Evolutionary conservation across 1,140 invertebrate species (phyloP).

Genomic region (Cotesia typhae): DNA sequence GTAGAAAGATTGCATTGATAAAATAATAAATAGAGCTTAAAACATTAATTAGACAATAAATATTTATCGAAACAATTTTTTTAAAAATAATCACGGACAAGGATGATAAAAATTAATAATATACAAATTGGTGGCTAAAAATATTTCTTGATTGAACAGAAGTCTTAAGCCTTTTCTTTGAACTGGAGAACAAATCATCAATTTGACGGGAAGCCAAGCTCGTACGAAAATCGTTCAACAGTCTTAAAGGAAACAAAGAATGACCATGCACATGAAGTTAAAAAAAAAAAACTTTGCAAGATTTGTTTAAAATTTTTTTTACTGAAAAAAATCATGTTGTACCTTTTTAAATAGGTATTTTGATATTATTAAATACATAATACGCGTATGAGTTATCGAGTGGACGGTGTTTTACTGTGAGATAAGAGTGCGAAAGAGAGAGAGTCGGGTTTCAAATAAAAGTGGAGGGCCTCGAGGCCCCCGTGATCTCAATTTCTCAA

Average conservation of each 20-base stretch:
- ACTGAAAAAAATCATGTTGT: neutral
- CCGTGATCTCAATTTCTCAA: slow-evolving; percentile 13
- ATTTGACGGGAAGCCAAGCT: slow-evolving; percentile 31
- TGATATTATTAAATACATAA: neutral
- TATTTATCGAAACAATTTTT: too few relatives aligned
- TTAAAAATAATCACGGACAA: too few relatives aligned
- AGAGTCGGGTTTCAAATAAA: neutral
- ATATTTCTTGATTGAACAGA: too few relatives aligned
- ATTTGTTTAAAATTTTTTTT: too few relatives aligned
- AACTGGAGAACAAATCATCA: slow-evolving; percentile 19
- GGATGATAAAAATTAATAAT: too few relatives aligned
- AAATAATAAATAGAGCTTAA: too few relatives aligned
- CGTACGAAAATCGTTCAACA: neutral
- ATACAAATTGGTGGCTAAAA: too few relatives aligned
- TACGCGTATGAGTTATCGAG: neutral
- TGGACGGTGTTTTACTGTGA: neutral
- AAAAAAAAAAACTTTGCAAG: neutral
- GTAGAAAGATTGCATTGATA: too few relatives aligned
- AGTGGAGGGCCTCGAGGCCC: slow-evolving; percentile 3
- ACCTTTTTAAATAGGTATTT: neutral
- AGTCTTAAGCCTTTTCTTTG: neutral
- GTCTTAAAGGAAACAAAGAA: slow-evolving; percentile 15
- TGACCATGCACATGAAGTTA: neutral
- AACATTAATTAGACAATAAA: too few relatives aligned
- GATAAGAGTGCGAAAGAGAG: neutral